These are phyloP conservation scores for Bombus huntii DNA, from an alignment of 1,140 invertebrate genomes.

Conservation along the genomic window DNA sequence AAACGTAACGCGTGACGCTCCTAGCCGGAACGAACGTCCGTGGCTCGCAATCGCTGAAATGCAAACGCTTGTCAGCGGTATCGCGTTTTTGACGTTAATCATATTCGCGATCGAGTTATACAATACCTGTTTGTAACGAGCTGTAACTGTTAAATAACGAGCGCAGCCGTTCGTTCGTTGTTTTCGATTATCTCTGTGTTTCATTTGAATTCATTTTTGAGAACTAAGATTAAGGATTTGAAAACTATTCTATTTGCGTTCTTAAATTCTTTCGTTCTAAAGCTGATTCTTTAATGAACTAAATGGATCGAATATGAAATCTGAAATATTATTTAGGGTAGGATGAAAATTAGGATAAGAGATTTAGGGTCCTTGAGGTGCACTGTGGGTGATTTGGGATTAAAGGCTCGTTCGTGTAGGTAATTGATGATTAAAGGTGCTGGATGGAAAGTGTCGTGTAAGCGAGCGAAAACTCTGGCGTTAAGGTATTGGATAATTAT, in stretches of 20 bases:
- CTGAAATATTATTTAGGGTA: not conserved
- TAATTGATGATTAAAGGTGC: slow-evolving; percentile 5
- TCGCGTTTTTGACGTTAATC: slow-evolving; percentile 16
- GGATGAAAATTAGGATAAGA: too few relatives aligned
- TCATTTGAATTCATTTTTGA: not conserved
- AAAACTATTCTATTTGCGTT: not conserved
- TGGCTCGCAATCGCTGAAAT: not conserved
- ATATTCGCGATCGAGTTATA: not conserved
- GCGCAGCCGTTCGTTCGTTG: not conserved
- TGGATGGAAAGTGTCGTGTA: slow-evolving; percentile 15
- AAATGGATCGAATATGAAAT: not conserved
- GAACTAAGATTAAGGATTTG: not conserved
- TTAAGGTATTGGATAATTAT: slow-evolving; percentile 33
- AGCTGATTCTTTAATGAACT: not conserved
- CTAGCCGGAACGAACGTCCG: too few relatives aligned
- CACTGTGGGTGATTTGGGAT: not conserved
- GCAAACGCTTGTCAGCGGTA: slow-evolving; percentile 6
- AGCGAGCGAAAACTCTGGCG: slow-evolving; percentile 20
- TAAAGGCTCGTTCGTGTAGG: slow-evolving; percentile 9
- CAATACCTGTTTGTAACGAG: not conserved
- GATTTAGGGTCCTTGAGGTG: too few relatives aligned
- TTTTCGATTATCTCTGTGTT: not conserved
- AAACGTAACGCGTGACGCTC: not conserved
- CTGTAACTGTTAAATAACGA: not conserved
- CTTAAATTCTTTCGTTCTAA: not conserved